Evolutionary conservation across 2,888 invertebrate species (phyloP).

Genomic region (Andrena trimmerana): DNA sequence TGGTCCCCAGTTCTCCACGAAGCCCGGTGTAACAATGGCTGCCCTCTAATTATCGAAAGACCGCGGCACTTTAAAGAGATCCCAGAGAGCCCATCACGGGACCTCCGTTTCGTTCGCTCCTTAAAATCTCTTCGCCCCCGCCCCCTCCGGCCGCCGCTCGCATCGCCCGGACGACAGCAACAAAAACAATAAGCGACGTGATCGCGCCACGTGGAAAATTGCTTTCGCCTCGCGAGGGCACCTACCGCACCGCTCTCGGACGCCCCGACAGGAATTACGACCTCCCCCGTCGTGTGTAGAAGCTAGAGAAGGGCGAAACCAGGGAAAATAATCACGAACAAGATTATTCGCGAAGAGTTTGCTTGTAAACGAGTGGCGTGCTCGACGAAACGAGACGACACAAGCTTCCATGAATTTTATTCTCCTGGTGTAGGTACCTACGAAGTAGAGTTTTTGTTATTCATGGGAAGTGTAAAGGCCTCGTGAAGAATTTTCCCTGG

Average conservation of each 20-base stretch:
- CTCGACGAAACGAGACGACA: not conserved
- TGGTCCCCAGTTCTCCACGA: slow-evolving; percentile 49
- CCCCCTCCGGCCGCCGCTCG: slow-evolving; percentile 49
- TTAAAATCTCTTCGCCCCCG: slow-evolving; percentile 74
- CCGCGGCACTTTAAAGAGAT: slow-evolving; percentile 84
- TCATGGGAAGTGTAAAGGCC: too few relatives aligned
- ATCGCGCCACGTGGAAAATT: slow-evolving; percentile 77
- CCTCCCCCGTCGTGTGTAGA: not conserved
- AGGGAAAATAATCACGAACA: not conserved
- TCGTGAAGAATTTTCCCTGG: too few relatives aligned
- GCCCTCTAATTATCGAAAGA: slow-evolving; percentile 84
- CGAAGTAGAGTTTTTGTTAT: too few relatives aligned
- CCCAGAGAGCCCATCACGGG: slow-evolving; percentile 79
- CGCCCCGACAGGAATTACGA: slow-evolving; percentile 10
- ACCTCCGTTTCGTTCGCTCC: slow-evolving; percentile 77
- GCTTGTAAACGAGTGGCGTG: not conserved
- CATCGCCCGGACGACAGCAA: slow-evolving; percentile 45
- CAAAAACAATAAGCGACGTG: slow-evolving; percentile 70
- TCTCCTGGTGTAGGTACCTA: not conserved
- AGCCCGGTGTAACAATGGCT: slow-evolving; percentile 82
- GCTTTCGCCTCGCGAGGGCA: slow-evolving; percentile 71
- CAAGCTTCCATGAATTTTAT: not conserved
- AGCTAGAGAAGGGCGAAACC: not conserved
- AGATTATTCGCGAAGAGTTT: not conserved
- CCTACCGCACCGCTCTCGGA: slow-evolving; percentile 49